Evolutionary conservation across 2,797 vertebrate species (phyloP).

Genomic region (Myotis findleyi): DNA sequence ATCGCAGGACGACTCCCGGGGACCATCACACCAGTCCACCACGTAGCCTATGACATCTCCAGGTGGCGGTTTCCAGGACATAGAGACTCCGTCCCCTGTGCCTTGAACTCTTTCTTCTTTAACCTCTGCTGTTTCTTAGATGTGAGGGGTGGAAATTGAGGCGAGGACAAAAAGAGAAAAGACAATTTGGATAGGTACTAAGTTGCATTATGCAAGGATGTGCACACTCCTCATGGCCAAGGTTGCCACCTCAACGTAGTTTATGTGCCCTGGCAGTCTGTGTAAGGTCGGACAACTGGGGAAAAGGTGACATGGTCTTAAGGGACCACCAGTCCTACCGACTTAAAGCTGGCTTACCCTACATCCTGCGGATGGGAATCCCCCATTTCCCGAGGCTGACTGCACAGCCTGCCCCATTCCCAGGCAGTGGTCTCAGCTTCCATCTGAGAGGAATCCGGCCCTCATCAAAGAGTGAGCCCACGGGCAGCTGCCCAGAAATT

Average conservation of each 20-base stretch:
- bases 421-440: neutral
- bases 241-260: rapidly evolving
- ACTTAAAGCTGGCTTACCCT: neutral
- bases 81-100: constrained; percentile 82
- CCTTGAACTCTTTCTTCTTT: constrained; percentile 82
- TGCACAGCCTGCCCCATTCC: no score
- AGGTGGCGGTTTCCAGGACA: constrained; percentile 88
- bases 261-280: neutral
- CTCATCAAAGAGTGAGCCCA: neutral
- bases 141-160: neutral
- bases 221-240: neutral
- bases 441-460: rapidly evolving
- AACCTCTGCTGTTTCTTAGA: constrained; percentile 24
- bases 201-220: no score
- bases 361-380: neutral
- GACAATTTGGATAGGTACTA: rapidly evolving
- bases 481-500: neutral
- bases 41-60: constrained; percentile 86
- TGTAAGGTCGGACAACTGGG: neutral
- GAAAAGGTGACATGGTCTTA: neutral
- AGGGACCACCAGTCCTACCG: neutral
- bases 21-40: constrained; percentile 91
- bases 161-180: neutral
- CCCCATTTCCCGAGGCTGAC: neutral
- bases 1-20: constrained; percentile 78